Evolutionary conservation across 2,797 vertebrate genomes (phyloP), one percentile per base, ranked within the genome.

Genomic region (Myoxocephalus aenaeus): DNA sequence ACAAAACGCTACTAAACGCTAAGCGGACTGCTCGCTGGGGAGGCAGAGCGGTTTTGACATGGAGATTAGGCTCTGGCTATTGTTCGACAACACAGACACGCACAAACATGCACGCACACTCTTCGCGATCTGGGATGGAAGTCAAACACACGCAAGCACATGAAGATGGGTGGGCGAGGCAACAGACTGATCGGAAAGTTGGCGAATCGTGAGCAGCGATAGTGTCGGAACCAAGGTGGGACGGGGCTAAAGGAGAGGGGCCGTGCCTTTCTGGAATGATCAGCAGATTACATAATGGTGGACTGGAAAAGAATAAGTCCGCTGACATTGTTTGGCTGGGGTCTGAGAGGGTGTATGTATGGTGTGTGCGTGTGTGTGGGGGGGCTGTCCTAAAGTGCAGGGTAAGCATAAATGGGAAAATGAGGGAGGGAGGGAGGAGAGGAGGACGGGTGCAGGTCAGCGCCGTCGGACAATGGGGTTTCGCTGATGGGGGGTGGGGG

Each of bases 1-100:
- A 97, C 96, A 97, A 98, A 99, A 98, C 96, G 96, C 96, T 96
- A 96, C 97, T 98, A 99, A 98, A 98, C 94, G 96, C 97, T 97
- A 92, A 98, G 96, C 96, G 96, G 96, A 94, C 96, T 96, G 96
- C 96, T 97, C 96, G 94, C 96, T 96, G 96, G 97, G 97, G 97
- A 97, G 97, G 96, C 96, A 96, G 97, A 97, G 96, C 96, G 96
- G 97, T 97, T 98, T 98, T 98, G 98, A 98, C 98, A 98, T 99
- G 97, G 98, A 99, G 97, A 99, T 99, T 98, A 99, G 96, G 95
- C 95, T 94, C 94, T 95, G 94, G 96, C 94, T 96, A 97, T 98
- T 99, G 97, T 99, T 97, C 95, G 92, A 95, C 96, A 95, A 96
- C 96, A 97, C 95, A 97, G 94, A 96, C 96, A 96, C 95, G 95